phyloP scores from a whole-genome alignment of 2,113 vertebrate species.

The Ochotona curzoniae region DNA sequence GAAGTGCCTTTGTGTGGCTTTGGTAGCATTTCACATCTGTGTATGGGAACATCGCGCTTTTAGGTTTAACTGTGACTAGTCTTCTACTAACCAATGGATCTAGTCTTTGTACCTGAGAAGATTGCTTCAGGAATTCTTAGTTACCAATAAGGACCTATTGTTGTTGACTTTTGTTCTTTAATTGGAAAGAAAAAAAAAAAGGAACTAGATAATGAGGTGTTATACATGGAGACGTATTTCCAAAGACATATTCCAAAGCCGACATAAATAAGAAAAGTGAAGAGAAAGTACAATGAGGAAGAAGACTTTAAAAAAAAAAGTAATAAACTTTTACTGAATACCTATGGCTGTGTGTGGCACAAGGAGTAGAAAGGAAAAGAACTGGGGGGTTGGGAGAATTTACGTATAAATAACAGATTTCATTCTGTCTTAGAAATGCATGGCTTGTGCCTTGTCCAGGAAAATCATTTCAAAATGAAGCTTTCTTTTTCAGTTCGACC shows the following conservation, averaged over 20 bases:
- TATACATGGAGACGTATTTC: neutral
- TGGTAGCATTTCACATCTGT: neutral
- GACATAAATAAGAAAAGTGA: neutral
- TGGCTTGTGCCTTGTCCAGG: conserved; percentile 3
- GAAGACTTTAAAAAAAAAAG: neutral
- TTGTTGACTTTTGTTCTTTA: conserved; percentile 25
- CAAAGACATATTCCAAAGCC: neutral
- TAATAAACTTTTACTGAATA: neutral
- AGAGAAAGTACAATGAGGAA: neutral
- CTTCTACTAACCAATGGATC: neutral
- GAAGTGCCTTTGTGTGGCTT: neutral
- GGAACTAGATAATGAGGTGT: neutral
- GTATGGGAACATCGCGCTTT: neutral
- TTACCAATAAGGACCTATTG: conserved; percentile 34
- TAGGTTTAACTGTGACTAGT: neutral
- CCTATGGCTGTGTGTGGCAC: conserved; percentile 7
- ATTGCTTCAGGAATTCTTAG: neutral
- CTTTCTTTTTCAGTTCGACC: conserved; percentile 18
- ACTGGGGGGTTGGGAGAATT: neutral
- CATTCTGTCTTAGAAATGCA: neutral
- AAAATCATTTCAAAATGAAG: neutral
- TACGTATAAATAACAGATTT: neutral
- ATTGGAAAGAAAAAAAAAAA: neutral
- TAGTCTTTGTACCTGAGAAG: conserved; percentile 14
- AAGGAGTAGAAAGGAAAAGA: neutral